These are phyloP conservation scores for Molossus alvarezi DNA, from an alignment of 2,797 vertebrate genomes.

Conservation along the genomic window DNA sequence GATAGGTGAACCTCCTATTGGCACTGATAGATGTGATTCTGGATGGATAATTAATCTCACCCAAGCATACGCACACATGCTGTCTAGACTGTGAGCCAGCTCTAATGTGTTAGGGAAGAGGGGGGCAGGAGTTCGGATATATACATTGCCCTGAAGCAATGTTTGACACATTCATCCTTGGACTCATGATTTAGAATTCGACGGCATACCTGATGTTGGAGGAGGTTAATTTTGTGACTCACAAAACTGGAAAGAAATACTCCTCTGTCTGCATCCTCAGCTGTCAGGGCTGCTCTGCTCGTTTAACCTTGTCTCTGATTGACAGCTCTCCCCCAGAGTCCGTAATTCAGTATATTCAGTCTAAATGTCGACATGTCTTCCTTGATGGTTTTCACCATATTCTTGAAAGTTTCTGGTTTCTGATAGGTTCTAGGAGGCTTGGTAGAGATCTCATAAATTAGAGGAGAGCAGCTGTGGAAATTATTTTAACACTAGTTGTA, in stretches of 20 bases:
- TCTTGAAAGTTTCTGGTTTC: constrained; percentile 46
- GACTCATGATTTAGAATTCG: constrained; percentile 52
- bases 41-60: not conserved
- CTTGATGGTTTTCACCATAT: constrained; percentile 1
- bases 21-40: not conserved
- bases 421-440: constrained; percentile 39
- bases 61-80: not conserved
- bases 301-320: not conserved
- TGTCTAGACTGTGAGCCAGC: constrained; percentile 74
- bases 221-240: constrained; percentile 65
- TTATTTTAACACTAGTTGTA: constrained; percentile 17
- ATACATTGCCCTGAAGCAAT: constrained; percentile 61
- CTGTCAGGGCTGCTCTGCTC: not conserved
- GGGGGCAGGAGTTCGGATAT: not conserved
- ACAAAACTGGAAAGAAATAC: not conserved
- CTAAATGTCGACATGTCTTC: not conserved
- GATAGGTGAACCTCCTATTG: not conserved
- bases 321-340: not conserved
- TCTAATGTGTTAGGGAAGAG: constrained; percentile 8
- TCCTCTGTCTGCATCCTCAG: not conserved
- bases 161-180: constrained; percentile 74
- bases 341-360: not conserved
- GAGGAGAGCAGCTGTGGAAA: not conserved
- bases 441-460: not conserved
- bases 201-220: not conserved